Conservation (phyloP, 2,797 vertebrate genomes). For the Bradypodion ventrale region DNA sequence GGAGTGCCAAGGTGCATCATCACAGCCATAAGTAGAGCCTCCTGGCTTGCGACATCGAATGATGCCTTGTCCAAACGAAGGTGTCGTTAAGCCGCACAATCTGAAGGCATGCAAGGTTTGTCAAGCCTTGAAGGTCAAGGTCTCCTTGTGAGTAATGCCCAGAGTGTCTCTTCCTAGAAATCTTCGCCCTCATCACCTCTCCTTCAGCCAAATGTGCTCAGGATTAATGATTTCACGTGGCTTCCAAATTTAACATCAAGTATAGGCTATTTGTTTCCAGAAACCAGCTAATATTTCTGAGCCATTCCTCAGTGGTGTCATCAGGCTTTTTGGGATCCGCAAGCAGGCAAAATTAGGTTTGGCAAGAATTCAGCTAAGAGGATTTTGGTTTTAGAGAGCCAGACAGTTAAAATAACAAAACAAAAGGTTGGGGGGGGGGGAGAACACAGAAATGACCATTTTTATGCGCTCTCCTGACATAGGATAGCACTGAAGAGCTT, state of each 20-base stretch:
- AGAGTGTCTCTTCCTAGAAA: background rate
- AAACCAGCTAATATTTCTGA: slow-evolving; percentile 16
- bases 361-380: slow-evolving; percentile 32
- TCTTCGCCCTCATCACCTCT: background rate
- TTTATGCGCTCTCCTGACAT: slow-evolving; percentile 6
- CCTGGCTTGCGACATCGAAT: background rate
- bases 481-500: background rate
- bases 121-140: too few relatives aligned
- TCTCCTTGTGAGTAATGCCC: too few relatives aligned
- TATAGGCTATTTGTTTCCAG: slow-evolving; percentile 3
- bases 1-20: too few relatives aligned
- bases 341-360: slow-evolving; percentile 39
- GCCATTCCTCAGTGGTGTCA: background rate
- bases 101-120: background rate
- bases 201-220: background rate
- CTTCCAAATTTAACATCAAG: slow-evolving; percentile 10
- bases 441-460: background rate
- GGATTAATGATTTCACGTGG: background rate
- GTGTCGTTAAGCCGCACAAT: background rate
- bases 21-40: too few relatives aligned
- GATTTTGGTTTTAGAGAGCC: slow-evolving; percentile 38
- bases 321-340: slow-evolving; percentile 39
- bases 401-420: slow-evolving; percentile 20
- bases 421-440: background rate
- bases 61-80: background rate